A percentile compares a stretch with the other conserved stretches of the same genome.
phyloP scores from a whole-genome alignment of 2,113 vertebrate genomes.

The Onychostoma macrolepis region DNA sequence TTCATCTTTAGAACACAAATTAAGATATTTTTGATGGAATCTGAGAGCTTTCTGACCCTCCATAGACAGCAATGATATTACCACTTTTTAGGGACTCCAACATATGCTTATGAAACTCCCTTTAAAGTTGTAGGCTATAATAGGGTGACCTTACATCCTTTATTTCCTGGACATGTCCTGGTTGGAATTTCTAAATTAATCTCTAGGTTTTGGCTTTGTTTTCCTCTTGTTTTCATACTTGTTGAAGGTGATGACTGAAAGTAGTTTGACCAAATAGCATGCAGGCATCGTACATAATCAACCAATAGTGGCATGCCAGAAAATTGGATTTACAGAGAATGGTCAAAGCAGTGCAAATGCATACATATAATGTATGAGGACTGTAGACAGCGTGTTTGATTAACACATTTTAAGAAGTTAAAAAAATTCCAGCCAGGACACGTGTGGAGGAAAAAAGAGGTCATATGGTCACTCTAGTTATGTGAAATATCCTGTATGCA shows the following conservation, averaged over 20 bases:
- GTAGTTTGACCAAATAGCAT: neutral
- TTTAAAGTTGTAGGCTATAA: no score
- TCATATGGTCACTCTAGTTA: neutral
- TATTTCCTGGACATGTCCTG: no score
- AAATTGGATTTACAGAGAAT: neutral
- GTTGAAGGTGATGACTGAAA: neutral
- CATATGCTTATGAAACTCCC: no score
- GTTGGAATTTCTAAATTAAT: no score
- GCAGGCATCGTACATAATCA: neutral
- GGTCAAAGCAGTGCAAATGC: neutral
- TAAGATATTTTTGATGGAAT: no score
- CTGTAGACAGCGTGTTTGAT: neutral
- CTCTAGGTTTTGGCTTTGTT: no score
- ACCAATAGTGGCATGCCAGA: neutral
- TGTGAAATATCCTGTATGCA: neutral
- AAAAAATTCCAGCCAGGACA: neutral
- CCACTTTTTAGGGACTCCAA: no score
- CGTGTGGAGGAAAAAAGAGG: neutral
- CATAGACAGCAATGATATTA: no score
- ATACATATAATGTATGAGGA: neutral
- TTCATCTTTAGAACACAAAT: no score
- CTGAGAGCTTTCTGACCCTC: no score
- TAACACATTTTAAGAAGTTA: neutral
- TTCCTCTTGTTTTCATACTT: neutral
- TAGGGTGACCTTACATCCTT: no score